A percentile compares a stretch with the other conserved stretches of the same genome.
These are phyloP conservation scores for Drosophila erecta DNA, from an alignment of 1,140 invertebrate genomes.

Conservation along the genomic window DNA sequence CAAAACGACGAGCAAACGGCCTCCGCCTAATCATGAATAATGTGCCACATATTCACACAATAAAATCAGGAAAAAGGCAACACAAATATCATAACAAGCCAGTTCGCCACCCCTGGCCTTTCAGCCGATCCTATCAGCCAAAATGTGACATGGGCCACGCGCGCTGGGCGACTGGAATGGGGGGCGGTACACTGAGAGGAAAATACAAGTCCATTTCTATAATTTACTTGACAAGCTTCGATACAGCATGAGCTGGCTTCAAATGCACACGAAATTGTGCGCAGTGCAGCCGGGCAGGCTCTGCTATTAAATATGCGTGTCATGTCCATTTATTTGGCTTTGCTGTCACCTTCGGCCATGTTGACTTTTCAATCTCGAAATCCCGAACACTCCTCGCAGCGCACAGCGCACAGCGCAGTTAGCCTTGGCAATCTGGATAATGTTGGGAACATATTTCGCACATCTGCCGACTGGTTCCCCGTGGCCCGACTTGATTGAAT, in stretches of 20 bases:
- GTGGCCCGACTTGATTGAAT: constrained; percentile 44
- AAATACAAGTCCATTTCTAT: background rate
- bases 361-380: constrained; percentile 64
- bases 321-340: constrained; percentile 72
- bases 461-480: constrained; percentile 16
- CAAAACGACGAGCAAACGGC: constrained; percentile 60
- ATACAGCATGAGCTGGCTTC: no score
- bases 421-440: constrained; percentile 39
- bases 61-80: constrained; percentile 70
- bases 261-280: background rate
- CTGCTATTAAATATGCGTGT: constrained; percentile 77
- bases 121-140: constrained; percentile 36
- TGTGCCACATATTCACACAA: constrained; percentile 78
- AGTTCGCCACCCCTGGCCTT: constrained; percentile 18
- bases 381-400: constrained; percentile 16
- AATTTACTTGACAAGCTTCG: no score
- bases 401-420: constrained; percentile 7
- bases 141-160: constrained; percentile 40
- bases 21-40: constrained; percentile 75
- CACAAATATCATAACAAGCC: constrained; percentile 74
- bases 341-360: constrained; percentile 69
- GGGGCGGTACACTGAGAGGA: constrained; percentile 3
- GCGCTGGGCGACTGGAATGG: constrained; percentile 1
- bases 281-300: background rate
- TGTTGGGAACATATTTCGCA: constrained; percentile 48